Evolutionary conservation across 2,113 vertebrate species (phyloP), one percentile per base, ranked within the genome.

Genomic region (Zosterops hypoxanthus): DNA sequence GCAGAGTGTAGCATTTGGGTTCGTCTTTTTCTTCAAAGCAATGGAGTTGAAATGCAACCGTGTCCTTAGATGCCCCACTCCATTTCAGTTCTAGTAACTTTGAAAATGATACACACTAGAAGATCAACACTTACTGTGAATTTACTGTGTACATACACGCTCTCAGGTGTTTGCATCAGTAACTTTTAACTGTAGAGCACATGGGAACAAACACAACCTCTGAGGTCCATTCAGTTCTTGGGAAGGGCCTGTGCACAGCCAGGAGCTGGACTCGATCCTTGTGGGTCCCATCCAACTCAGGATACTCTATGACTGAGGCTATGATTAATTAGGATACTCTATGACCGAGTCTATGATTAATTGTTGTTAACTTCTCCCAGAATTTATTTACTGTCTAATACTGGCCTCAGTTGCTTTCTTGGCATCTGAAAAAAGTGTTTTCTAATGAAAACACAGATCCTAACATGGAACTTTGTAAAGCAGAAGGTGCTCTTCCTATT

Each of bases 1-100:
- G 39, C 2, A 0, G 41, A 42, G 8, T 7, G 33, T 15, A 39
- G 36, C 0, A 0, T 53, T 60, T 42, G 23, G 29, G 20, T 20
- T 88, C 82, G 68, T 39, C 42, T 53, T 82, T 69, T 73, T 76
- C 34, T 82, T 47, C 50, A 42, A 59, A 47, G 47, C 3, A 16
- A 31, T 2, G 3, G 31, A 61, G 19, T 73, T 89, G 60, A 91
- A 72, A 79, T 24, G 52, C 88, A 75, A 36, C 39, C 5, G 13
- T 26, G 53, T 72, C 61, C 59, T 49, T 31, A 44, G 26, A 8
- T 55, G 24, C n/a, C 59, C 59, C 31, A 12, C 36, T 75, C n/a
- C 21, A 12, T 69, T 80, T 77, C 39, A 20, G 11, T 60, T 80
- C 59, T 19, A 56, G 4, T 41, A 61, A n/a, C 64, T 71, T 34